These are phyloP conservation scores for Branchellion lobata DNA, from an alignment of 2,888 invertebrate genomes.

Conservation along the genomic window DNA sequence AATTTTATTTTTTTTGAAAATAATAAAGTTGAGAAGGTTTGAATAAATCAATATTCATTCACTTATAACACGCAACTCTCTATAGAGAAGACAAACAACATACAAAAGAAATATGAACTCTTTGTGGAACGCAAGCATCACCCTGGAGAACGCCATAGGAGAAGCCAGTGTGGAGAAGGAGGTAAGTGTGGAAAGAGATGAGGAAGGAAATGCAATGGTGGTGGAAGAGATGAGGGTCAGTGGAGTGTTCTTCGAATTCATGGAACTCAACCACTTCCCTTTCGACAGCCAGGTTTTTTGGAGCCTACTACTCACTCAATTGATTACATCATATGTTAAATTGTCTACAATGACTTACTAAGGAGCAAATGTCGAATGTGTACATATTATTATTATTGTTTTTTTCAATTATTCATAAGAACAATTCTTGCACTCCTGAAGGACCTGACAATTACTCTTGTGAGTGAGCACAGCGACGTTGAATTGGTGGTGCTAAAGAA, in stretches of 20 bases:
- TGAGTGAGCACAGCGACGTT: constrained; percentile 46
- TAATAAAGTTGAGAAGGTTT: too few relatives aligned
- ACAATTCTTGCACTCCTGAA: too few relatives aligned
- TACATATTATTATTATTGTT: too few relatives aligned
- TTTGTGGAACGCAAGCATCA: constrained; percentile 51
- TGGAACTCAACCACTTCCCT: constrained; percentile 53
- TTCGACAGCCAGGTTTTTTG: constrained; percentile 52
- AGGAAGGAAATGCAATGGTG: constrained; percentile 47
- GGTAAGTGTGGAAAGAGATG: constrained; percentile 41
- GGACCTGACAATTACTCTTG: constrained; percentile 50
- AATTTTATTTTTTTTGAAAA: too few relatives aligned
- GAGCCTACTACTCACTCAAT: too few relatives aligned
- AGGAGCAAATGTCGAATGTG: too few relatives aligned
- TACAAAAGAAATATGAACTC: constrained; percentile 21
- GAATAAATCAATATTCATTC: too few relatives aligned
- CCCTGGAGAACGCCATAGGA: constrained; percentile 50
- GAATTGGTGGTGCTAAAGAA: constrained; percentile 45
- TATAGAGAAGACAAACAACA: too few relatives aligned
- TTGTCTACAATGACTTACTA: too few relatives aligned
- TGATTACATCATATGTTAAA: too few relatives aligned
- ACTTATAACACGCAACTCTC: too few relatives aligned
- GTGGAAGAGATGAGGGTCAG: constrained; percentile 48
- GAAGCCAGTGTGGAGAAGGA: constrained; percentile 47
- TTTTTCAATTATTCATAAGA: too few relatives aligned
- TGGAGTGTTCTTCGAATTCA: constrained; percentile 51